A percentile compares a stretch with the other conserved stretches of the same genome.
These are phyloP conservation scores for Asteroscopus sphinx DNA, from an alignment of 2,888 invertebrate species.

Conservation along the genomic window DNA sequence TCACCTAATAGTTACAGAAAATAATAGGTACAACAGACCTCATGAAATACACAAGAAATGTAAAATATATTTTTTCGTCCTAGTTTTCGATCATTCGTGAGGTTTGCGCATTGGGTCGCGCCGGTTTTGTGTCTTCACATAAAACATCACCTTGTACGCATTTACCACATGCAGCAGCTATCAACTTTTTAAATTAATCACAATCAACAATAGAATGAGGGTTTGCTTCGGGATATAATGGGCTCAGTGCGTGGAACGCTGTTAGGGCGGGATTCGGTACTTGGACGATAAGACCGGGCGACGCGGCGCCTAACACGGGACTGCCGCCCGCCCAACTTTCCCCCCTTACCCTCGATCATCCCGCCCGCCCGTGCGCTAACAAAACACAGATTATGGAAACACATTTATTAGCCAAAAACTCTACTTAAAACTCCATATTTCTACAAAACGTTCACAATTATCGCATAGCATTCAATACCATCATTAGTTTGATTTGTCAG, in stretches of 20 bases:
- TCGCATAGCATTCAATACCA: constrained; percentile 59
- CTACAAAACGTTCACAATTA: constrained; percentile 74
- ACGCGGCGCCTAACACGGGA: constrained; percentile 86
- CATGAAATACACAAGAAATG: constrained; percentile 30
- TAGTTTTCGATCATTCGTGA: constrained; percentile 76
- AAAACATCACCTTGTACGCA: constrained; percentile 68
- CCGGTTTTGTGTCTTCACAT: constrained; percentile 73
- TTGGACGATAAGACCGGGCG: constrained; percentile 79
- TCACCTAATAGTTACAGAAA: no score
- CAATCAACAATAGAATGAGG: constrained; percentile 37
- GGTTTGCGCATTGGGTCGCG: constrained; percentile 88
- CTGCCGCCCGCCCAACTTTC: constrained; percentile 80
- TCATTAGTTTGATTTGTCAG: constrained; percentile 26
- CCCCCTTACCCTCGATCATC: constrained; percentile 68
- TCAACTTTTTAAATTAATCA: constrained; percentile 31
- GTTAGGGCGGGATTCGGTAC: constrained; percentile 65
- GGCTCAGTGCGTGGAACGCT: constrained; percentile 53
- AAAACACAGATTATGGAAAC: constrained; percentile 86
- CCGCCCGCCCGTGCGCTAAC: constrained; percentile 76
- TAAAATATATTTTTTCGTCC: constrained; percentile 65
- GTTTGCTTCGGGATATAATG: constrained; percentile 38
- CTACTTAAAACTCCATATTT: constrained; percentile 80
- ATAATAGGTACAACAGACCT: constrained; percentile 5
- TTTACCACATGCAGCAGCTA: constrained; percentile 31
- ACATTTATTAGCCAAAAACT: constrained; percentile 86